phyloP scores from a whole-genome alignment of 2,888 invertebrate species.

The Yponomeuta malinellus region DNA sequence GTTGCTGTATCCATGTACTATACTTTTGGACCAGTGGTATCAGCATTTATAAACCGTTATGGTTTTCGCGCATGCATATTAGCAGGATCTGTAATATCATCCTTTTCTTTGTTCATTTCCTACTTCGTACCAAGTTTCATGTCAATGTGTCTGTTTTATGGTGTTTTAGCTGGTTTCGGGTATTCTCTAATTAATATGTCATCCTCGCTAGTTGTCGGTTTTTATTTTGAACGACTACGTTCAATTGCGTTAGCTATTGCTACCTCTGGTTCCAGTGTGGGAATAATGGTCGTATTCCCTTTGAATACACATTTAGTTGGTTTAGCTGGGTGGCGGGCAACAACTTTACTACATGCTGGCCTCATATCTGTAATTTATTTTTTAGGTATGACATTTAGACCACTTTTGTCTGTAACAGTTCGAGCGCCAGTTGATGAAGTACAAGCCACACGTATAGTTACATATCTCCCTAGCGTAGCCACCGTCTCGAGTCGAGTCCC shows the following conservation, averaged over 20 bases:
- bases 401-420: slow-evolving; percentile 53
- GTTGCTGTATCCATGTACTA: slow-evolving; percentile 55
- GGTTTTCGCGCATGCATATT: slow-evolving; percentile 60
- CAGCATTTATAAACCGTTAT: slow-evolving; percentile 62
- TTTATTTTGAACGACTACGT: slow-evolving; percentile 61
- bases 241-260: slow-evolving; percentile 52
- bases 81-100: slow-evolving; percentile 51
- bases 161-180: slow-evolving; percentile 50
- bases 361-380: slow-evolving; percentile 51
- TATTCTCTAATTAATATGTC: slow-evolving; percentile 55
- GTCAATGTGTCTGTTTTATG: slow-evolving; percentile 49
- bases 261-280: slow-evolving; percentile 53
- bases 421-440: slow-evolving; percentile 44
- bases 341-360: slow-evolving; percentile 53
- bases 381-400: slow-evolving; percentile 52
- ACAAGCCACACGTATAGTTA: slow-evolving; percentile 53
- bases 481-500: slow-evolving; percentile 23
- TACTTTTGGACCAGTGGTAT: slow-evolving; percentile 48
- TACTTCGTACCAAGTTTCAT: slow-evolving; percentile 45
- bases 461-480: slow-evolving; percentile 57
- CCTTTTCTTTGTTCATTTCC: slow-evolving; percentile 43
- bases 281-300: slow-evolving; percentile 53
- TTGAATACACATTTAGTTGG: slow-evolving; percentile 45
- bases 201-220: slow-evolving; percentile 53
- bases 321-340: slow-evolving; percentile 52